Base-by-base conservation (phyloP, 2,113 vertebrate genomes). In the Carassius carassius region DNA sequence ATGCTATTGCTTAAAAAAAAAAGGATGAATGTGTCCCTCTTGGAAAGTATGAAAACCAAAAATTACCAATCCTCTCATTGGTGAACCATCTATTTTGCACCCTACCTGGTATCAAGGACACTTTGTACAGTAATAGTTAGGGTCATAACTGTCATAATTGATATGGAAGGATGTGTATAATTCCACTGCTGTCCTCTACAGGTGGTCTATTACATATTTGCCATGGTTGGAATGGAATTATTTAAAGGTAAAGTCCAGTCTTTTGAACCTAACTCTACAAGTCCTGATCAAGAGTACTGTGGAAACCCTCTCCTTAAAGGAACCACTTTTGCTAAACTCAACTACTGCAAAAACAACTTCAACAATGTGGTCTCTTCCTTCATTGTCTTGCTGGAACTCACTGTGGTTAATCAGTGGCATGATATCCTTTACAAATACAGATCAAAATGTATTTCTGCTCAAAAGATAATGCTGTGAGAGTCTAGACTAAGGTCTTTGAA, bases 301-400 rank as follows among this genome's bases (percentile, higher is more conserved):
- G 97, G 98, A 13, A 97, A 98, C 86, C 35, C 86, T 0, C 92
- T 94, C 41, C 91, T 99, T 37, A 94, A 92, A 6, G 94, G 91
- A 4, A 93, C 95, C 0, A 81, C 89, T 0, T 98, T 98, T 80
- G 96, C 96, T 13, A 91, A 90, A 13, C 92, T 92, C 63, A 93
- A 92, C 87, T 99, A 99, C 91, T 99, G 97, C 94, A 97, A 93
- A 88, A 99, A 98, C 93, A 99, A 98, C 92, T 98, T 99, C 93
- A 98, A 97, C 8, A 21, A 98, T 81, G 92, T 98, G 0, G 91
- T 92, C 0, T 95, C 96, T 0, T 93, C 97, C 11, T 96, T 97
- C 86, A 75, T 99, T 0, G 92, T 98, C 54, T 93, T 99, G 82
- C 86, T 95, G 90, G 96, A 99, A 92, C 96, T 99, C 82, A 99